Evolutionary conservation across 2,797 vertebrate genomes (phyloP), one percentile per base, ranked within the genome.

Genomic region (Pygocentrus nattereri): DNA sequence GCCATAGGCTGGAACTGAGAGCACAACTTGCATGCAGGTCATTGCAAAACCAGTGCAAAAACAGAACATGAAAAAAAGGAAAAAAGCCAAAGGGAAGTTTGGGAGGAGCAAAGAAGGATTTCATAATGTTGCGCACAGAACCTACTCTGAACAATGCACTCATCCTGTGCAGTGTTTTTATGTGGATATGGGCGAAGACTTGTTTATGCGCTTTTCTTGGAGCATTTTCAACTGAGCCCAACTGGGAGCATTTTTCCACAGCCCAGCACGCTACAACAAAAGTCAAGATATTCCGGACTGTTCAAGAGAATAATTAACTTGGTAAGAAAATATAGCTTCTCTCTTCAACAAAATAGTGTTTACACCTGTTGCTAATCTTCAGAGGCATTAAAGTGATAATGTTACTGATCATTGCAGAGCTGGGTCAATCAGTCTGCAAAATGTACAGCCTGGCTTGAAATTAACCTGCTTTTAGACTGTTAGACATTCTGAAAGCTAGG

Each of bases 311-410:
- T 16, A 31, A 16, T 15, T 18, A 15, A 47, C 19, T 15, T 0
- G 64, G 78, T 80, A 74, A 80, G 78, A 54, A 52, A 38, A n/a
- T 21, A 27, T 3, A 13, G 21, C 8, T 23, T 10, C 8, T 16
- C 1, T 19, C 41, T 10, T 44, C 8, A 12, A 18, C 23, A 34
- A n/a, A 12, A 5, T 0, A 11, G 15, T 27, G 21, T 23, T 65
- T 15, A 5, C 19, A 52, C n/a, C 44, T 44, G 31, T 1, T 41
- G 34, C 16, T 75, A 3, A 62, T 15, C 16, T 76, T 19, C 6
- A n/a, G 5, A 65, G 18, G 27, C 19, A n/a, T 41, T 56, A 19
- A 34, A 1, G 12, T 44, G 41, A 10, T 44, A 1, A 5, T 38
- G 25, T 31, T 19, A 2, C 47, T 10, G 18, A 0, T 50, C 18